Evolutionary conservation across 2,797 vertebrate genomes (phyloP).

Genomic region (Emydoidea blandingii): DNA sequence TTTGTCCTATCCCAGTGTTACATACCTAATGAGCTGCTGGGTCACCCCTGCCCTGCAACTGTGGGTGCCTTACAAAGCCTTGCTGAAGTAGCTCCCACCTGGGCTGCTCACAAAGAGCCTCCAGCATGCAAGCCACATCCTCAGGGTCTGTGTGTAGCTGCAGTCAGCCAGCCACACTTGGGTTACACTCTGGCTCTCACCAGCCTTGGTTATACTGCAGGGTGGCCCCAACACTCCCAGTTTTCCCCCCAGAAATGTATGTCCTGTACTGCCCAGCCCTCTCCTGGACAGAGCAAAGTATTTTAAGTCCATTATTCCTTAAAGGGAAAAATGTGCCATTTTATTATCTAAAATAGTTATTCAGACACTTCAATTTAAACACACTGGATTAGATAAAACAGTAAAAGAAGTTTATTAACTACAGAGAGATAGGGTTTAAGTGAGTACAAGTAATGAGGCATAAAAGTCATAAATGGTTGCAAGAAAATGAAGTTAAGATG

Average conservation of each 20-base stretch:
- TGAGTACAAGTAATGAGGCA: neutral
- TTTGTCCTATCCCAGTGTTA: neutral
- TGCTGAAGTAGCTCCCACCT: no score
- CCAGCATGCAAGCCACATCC: no score
- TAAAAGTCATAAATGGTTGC: neutral
- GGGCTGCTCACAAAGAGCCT: no score
- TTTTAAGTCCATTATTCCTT: neutral
- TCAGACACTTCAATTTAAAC: neutral
- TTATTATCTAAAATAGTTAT: neutral
- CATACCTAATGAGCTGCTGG: neutral
- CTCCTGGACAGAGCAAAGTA: neutral
- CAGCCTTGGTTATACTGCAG: no score
- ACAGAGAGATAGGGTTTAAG: neutral
- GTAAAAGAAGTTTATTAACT: neutral
- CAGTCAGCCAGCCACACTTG: no score
- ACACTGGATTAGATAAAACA: neutral
- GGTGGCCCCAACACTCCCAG: neutral
- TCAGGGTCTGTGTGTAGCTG: no score
- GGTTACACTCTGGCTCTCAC: no score
- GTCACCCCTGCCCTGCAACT: neutral
- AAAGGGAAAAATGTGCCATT: neutral
- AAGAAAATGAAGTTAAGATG: neutral
- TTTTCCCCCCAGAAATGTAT: neutral
- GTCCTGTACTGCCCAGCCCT: neutral
- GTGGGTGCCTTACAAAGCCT: neutral